Base-by-base conservation (phyloP, 2,888 invertebrate genomes). In the Pomacea canaliculata region DNA sequence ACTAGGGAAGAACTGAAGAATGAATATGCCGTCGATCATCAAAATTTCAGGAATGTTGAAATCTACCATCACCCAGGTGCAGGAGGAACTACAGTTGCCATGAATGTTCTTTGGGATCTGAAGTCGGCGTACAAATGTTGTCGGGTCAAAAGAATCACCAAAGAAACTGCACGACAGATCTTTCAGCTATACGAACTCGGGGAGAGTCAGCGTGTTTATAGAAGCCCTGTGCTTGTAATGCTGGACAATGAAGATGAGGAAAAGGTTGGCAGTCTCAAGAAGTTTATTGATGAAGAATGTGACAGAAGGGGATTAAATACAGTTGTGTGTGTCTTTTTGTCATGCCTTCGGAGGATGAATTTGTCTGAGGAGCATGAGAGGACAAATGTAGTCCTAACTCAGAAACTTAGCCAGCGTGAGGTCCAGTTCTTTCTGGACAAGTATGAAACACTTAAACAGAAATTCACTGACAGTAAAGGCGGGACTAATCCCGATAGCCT, bases 61-160 rank as follows among this genome's bases (percentile, higher is more conserved):
- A 72, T 87, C 23, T 78, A 79, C 62, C 86, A 87, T 70, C 85
- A 87, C 67, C 85, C 87, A 48, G 85, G 86, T 5, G 84, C 87
- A 27, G 87, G 87, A 3, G 87, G 85, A 48, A 86, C 85, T 0
- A 87, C 87, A 5, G 76, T 83, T 59, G 84, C 85, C 46, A 84
- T 77, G 71, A 82, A 87, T 18, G 73, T 85, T 5, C 76, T 87
- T 12, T 87, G 87, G 87, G 81, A 83, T 37, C 77, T 84, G 49
- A 77, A 80, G 66, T 70, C 78, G 67, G 65, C 76, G 46, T 84
- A 82, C 66, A 74, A 85, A 59, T 86, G 87, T 68, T 84, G 84
- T 73, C 70, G 82, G 48, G 77, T 87, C 3, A 80, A 77, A n/a
- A 62, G 79, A 59, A 80, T 87, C 23, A 82, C 83, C 18, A 79